Evolutionary conservation across 2,113 vertebrate genomes (phyloP).

Genomic region (Guaruba guarouba): DNA sequence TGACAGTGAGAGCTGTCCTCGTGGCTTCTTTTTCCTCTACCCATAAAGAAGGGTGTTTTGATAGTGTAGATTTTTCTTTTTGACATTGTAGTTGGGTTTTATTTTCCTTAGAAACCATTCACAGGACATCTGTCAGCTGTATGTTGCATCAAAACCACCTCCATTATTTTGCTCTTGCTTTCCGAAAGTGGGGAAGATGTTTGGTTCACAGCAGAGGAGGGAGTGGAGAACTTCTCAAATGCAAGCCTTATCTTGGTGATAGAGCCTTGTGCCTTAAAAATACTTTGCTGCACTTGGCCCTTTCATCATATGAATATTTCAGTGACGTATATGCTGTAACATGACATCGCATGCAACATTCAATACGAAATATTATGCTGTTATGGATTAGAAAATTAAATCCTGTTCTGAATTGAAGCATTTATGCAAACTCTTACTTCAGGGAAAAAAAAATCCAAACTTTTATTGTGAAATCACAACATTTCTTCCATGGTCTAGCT

Average conservation of each 20-base stretch:
- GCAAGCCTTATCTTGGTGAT: neutral
- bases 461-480: neutral
- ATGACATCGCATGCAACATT: neutral
- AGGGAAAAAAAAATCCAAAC: neutral
- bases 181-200: constrained; percentile 1
- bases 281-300: neutral
- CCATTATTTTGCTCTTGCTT: constrained; percentile 31
- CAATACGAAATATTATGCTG: neutral
- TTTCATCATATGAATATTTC: neutral
- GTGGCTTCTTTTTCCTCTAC: neutral
- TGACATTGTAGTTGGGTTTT: neutral
- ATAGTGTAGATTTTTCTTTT: neutral
- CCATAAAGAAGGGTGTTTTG: neutral
- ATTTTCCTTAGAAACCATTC: constrained; percentile 48
- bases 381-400: neutral
- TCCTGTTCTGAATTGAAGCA: neutral
- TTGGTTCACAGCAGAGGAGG: constrained; percentile 22
- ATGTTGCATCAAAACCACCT: constrained; percentile 53
- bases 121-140: constrained; percentile 49
- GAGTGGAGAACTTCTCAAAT: constrained; percentile 13
- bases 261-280: neutral
- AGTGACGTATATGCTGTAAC: neutral
- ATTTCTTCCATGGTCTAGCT: neutral
- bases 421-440: neutral
- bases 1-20: neutral